Evolutionary conservation across 1,140 invertebrate genomes (phyloP).

Genomic region (Teleogryllus occipitalis): DNA sequence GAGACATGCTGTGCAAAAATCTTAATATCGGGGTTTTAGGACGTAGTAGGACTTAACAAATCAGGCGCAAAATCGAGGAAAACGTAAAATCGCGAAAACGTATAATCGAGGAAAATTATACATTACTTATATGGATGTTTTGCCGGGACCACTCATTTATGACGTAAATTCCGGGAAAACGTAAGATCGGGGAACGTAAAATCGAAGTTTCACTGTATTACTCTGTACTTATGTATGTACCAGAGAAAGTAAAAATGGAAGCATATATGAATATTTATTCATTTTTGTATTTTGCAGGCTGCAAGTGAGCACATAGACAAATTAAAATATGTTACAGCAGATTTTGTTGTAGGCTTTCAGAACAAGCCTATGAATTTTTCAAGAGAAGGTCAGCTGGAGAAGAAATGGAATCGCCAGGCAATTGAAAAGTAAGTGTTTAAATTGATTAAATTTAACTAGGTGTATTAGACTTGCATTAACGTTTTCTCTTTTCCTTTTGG

Average conservation of each 20-base stretch:
- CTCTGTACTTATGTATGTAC: background rate
- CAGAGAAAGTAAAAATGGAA: background rate
- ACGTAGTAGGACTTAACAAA: no score
- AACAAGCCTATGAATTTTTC: conserved; percentile 43
- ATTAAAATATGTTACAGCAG: conserved; percentile 33
- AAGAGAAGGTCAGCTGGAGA: conserved; percentile 43
- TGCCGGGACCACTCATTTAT: no score
- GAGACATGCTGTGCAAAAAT: no score
- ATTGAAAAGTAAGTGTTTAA: conserved; percentile 32
- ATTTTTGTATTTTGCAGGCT: conserved; percentile 28
- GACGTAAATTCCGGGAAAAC: no score
- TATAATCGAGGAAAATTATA: no score
- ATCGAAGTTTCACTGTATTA: no score
- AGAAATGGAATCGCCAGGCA: conserved; percentile 51
- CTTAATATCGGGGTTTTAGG: no score
- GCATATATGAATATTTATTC: background rate
- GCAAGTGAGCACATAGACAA: conserved; percentile 35
- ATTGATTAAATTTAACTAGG: background rate
- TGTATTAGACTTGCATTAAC: background rate
- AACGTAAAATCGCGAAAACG: no score
- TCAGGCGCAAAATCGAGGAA: no score
- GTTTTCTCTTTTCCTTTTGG: background rate
- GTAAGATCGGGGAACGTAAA: no score
- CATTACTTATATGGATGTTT: no score
- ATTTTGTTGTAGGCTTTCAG: conserved; percentile 61